Evolutionary conservation across 1,140 invertebrate genomes (phyloP).

Genomic region (Oncopeltus fasciatus): DNA sequence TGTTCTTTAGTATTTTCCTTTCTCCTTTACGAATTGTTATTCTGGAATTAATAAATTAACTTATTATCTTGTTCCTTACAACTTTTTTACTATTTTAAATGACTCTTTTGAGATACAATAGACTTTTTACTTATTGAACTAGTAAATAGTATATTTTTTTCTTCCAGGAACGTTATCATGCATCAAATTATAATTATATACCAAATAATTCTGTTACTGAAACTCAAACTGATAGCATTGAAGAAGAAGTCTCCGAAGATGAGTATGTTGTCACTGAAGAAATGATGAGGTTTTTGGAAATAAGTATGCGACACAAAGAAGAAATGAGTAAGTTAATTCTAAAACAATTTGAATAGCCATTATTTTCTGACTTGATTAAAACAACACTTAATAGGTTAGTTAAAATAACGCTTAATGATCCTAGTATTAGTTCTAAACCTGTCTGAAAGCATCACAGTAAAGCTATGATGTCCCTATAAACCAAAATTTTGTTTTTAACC

Average conservation of each 20-base stretch:
- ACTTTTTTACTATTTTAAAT: background rate
- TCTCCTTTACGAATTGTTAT: too few relatives aligned
- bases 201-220: background rate
- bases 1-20: too few relatives aligned
- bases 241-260: slow-evolving; percentile 4
- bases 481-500: too few relatives aligned
- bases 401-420: too few relatives aligned
- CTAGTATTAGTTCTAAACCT: too few relatives aligned
- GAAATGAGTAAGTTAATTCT: background rate
- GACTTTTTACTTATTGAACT: background rate
- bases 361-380: too few relatives aligned
- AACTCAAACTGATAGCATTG: background rate
- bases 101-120: background rate
- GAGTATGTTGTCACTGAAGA: slow-evolving; percentile 13
- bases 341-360: too few relatives aligned
- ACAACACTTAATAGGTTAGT: too few relatives aligned
- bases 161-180: background rate
- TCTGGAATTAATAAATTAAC: too few relatives aligned
- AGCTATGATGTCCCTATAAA: too few relatives aligned
- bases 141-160: background rate
- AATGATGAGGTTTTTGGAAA: slow-evolving; percentile 13
- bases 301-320: slow-evolving; percentile 10
- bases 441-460: too few relatives aligned
- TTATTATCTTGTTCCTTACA: background rate
- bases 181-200: background rate